Percentiles rank a stretch among this genome's conserved stretches.
Conservation (phyloP, 2,888 invertebrate genomes). For the Drosophila fulvimacula region DNA sequence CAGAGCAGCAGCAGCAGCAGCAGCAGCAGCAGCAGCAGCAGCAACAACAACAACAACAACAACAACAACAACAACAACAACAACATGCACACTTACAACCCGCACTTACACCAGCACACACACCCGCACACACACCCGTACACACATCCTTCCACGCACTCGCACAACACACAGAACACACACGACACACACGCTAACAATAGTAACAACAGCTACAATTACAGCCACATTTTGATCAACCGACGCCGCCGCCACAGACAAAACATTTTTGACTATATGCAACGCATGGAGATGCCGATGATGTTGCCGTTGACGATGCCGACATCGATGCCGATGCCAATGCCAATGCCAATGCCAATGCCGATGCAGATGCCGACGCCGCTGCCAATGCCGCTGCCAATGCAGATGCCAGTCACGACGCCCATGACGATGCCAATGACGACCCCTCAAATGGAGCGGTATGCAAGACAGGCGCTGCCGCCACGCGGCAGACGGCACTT, state of each 20-base stretch:
- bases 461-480: conserved; percentile 13
- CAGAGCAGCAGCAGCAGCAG: too few relatives aligned
- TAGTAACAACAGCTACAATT: background rate
- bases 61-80: too few relatives aligned
- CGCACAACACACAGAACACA: too few relatives aligned
- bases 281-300: conserved; percentile 26
- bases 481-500: conserved; percentile 5
- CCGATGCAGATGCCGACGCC: conserved; percentile 10
- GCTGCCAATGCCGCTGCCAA: background rate
- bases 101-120: background rate
- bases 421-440: background rate
- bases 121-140: background rate
- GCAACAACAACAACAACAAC: too few relatives aligned
- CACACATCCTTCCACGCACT: background rate
- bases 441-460: conserved; percentile 14
- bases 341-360: conserved; percentile 5
- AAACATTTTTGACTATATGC: conserved; percentile 22
- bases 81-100: too few relatives aligned
- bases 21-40: too few relatives aligned
- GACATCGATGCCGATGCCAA: conserved; percentile 1
- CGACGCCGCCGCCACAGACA: conserved; percentile 25
- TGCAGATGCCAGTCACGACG: conserved; percentile 7
- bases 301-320: conserved; percentile 14
- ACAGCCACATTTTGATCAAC: conserved; percentile 8
- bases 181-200: background rate